Conservation (phyloP, 2,113 vertebrate genomes). For the Dipodomys spectabilis region DNA sequence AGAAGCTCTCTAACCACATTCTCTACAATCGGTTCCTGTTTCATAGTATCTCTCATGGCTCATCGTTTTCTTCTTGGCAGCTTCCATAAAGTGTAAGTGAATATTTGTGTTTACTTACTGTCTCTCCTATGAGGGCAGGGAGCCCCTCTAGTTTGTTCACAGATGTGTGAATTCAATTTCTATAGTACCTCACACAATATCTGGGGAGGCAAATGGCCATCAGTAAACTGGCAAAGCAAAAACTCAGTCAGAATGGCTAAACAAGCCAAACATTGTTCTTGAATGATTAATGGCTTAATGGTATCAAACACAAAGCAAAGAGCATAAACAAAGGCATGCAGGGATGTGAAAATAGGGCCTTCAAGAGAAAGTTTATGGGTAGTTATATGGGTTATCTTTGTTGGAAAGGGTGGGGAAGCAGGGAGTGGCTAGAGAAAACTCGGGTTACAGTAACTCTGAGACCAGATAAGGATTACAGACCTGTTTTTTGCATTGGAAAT, state of each 20-base stretch:
- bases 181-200: neutral
- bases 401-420: neutral
- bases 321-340: neutral
- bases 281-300: neutral
- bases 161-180: neutral
- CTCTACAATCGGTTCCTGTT: neutral
- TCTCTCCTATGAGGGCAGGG: neutral
- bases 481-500: neutral
- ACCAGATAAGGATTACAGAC: neutral
- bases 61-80: neutral
- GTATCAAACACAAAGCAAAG: neutral
- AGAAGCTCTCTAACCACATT: neutral
- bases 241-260: neutral
- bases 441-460: neutral
- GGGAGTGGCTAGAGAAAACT: neutral
- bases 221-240: neutral
- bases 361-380: neutral
- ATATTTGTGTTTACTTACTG: constrained; percentile 9
- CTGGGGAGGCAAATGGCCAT: neutral
- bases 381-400: neutral
- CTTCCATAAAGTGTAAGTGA: neutral
- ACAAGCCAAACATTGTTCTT: neutral
- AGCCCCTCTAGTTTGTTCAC: neutral
- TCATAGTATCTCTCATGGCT: neutral
- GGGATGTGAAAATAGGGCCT: neutral